phyloP scores from a whole-genome alignment of 2,888 invertebrate species.

The Hemithea aestivaria region DNA sequence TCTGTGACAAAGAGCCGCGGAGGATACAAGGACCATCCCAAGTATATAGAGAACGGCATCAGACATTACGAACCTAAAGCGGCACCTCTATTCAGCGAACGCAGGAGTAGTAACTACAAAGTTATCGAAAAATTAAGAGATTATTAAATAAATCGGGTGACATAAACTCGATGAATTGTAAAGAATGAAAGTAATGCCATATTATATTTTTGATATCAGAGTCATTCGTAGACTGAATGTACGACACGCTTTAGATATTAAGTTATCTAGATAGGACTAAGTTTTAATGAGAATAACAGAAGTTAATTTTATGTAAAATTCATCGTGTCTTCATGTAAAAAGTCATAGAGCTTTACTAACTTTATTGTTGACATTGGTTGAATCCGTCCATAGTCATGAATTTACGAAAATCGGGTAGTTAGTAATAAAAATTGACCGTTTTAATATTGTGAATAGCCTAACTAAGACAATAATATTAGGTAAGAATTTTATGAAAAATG shows the following conservation, averaged over 20 bases:
- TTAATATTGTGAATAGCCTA: conserved; percentile 53
- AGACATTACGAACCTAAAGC: conserved; percentile 63
- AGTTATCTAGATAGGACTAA: conserved; percentile 52
- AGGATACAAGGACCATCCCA: conserved; percentile 73
- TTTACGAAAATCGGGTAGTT: conserved; percentile 35
- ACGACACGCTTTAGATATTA: conserved; percentile 56
- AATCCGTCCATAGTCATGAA: conserved; percentile 57
- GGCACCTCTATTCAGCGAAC: conserved; percentile 60
- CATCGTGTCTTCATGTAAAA: conserved; percentile 64
- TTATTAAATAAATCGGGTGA: conserved; percentile 43
- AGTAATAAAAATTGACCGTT: conserved; percentile 36
- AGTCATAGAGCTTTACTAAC: conserved; percentile 76
- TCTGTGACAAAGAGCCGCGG: conserved; percentile 83
- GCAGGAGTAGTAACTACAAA: conserved; percentile 70
- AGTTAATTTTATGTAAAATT: conserved; percentile 49
- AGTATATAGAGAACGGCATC: conserved; percentile 77
- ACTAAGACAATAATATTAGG: conserved; percentile 42
- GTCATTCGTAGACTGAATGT: conserved; percentile 67
- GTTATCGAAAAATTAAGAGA: conserved; percentile 70
- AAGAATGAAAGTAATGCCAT: conserved; percentile 43
- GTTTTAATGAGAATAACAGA: conserved; percentile 41
- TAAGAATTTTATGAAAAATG: conserved; percentile 54
- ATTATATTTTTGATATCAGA: conserved; percentile 60
- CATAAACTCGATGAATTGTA: conserved; percentile 4
- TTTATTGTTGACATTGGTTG: conserved; percentile 49